phyloP scores from a whole-genome alignment of 2,113 vertebrate species.

The Sorex fumeus region DNA sequence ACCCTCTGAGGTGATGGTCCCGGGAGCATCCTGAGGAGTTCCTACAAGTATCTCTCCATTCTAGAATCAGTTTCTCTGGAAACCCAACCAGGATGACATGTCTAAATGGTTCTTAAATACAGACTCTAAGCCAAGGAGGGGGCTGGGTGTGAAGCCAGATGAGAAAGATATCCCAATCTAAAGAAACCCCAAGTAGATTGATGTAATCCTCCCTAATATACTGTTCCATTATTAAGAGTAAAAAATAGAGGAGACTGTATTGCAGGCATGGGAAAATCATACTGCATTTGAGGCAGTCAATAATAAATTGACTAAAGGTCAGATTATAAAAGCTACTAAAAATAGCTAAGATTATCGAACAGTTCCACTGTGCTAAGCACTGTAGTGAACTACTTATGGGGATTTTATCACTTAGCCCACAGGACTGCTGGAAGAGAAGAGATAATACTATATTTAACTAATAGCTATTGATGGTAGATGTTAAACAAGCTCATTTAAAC shows the following conservation, averaged over 20 bases:
- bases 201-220: conserved; percentile 4
- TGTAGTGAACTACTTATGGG: neutral
- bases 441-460: neutral
- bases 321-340: neutral
- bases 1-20: neutral
- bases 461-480: neutral
- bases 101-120: neutral
- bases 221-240: conserved; percentile 16
- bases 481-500: neutral
- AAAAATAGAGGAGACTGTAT: neutral
- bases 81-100: neutral
- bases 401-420: neutral
- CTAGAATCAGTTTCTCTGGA: neutral
- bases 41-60: neutral
- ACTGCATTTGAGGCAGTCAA: neutral
- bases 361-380: neutral
- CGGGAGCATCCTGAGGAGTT: neutral
- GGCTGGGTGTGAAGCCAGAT: neutral
- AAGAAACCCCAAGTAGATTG: neutral
- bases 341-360: neutral
- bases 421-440: neutral
- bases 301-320: neutral
- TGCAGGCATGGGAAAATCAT: neutral
- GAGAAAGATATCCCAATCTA: neutral
- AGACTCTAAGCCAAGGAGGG: neutral